Conservation (phyloP, 2,797 vertebrate genomes). For the Vultur gryphus region DNA sequence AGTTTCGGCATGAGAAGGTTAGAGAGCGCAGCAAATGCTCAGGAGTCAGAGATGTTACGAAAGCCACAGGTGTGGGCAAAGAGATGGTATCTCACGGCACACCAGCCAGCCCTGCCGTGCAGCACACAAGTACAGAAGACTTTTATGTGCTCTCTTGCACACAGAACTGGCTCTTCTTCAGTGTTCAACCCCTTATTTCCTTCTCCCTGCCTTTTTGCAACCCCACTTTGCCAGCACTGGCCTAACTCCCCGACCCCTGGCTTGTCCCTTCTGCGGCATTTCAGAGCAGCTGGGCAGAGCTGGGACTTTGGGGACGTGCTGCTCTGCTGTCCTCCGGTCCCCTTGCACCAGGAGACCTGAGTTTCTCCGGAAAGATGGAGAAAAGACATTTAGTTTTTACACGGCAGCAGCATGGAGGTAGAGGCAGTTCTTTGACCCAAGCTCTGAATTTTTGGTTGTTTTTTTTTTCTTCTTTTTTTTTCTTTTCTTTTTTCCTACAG, state of each 20-base stretch:
- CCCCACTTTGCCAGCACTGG: neutral
- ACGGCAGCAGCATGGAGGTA: neutral
- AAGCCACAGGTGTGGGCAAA: neutral
- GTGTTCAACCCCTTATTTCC: neutral
- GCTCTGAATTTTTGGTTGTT: neutral
- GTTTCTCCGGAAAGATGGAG: neutral
- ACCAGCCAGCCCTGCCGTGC: neutral
- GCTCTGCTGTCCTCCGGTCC: neutral
- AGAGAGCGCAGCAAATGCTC: accelerated
- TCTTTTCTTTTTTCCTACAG: neutral
- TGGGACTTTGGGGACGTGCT: accelerated
- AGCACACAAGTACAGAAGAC: neutral
- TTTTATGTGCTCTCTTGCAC: neutral
- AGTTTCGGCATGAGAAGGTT: neutral
- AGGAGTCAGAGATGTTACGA: neutral
- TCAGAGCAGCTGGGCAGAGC: neutral
- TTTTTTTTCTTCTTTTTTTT: neutral
- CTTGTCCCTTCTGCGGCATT: neutral
- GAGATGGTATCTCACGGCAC: neutral
- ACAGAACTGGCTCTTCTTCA: neutral
- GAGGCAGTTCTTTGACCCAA: neutral
- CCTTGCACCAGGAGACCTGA: neutral
- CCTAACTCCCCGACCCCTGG: neutral
- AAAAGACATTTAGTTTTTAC: neutral
- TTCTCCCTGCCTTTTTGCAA: neutral